Evolutionary conservation across 1,140 invertebrate species (phyloP).

Genomic region (Listronotus bonariensis): DNA sequence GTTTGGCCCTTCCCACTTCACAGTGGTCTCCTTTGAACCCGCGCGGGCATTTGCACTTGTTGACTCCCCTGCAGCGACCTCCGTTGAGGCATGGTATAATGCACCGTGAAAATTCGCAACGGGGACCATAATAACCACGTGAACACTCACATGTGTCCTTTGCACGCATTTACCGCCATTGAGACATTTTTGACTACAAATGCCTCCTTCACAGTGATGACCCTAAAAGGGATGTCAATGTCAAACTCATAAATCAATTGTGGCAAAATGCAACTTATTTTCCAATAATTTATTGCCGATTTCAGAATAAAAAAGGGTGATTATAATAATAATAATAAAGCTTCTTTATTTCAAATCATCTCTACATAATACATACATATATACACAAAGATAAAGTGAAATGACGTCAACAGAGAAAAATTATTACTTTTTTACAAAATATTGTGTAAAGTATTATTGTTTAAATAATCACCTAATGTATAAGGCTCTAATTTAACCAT

Average conservation of each 20-base stretch:
- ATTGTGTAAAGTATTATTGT: too few species aligned
- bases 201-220: slow-evolving; percentile 66
- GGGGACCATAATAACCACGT: slow-evolving; percentile 85
- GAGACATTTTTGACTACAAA: slow-evolving; percentile 86
- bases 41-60: slow-evolving; percentile 79
- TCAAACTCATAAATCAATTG: not conserved
- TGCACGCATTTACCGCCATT: slow-evolving; percentile 95
- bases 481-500: too few species aligned
- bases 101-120: slow-evolving; percentile 90
- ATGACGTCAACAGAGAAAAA: too few species aligned
- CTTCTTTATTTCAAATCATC: too few species aligned
- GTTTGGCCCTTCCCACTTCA: slow-evolving; percentile 73
- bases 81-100: slow-evolving; percentile 86
- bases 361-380: too few species aligned
- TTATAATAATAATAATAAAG: too few species aligned
- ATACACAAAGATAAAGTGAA: too few species aligned
- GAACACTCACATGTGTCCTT: slow-evolving; percentile 87
- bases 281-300: too few species aligned
- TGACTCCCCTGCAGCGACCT: slow-evolving; percentile 81
- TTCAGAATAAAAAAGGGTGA: too few species aligned
- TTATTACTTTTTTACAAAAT: too few species aligned
- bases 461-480: too few species aligned
- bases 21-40: slow-evolving; percentile 84
- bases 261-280: not conserved
- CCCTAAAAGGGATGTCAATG: slow-evolving; percentile 41